A percentile compares a stretch with the other conserved stretches of the same genome.
Evolutionary conservation across 1,140 invertebrate genomes (phyloP).

Genomic region (Epicauta chinensis): DNA sequence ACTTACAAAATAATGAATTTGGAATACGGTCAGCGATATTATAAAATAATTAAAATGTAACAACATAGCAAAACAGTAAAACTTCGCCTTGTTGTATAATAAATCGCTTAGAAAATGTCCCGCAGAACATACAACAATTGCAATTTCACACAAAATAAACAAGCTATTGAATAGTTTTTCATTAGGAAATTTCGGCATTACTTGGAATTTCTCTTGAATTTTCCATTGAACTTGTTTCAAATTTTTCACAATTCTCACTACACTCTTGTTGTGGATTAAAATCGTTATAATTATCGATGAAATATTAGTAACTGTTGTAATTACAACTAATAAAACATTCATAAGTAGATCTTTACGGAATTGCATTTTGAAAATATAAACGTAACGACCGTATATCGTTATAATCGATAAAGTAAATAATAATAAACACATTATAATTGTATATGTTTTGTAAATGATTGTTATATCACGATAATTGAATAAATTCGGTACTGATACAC

Average conservation of each 20-base stretch:
- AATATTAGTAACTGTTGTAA: background rate
- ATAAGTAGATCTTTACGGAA: background rate
- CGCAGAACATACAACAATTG: no score
- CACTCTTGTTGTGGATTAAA: background rate
- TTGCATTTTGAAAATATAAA: constrained; percentile 1
- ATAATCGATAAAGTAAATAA: background rate
- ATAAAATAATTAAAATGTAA: no score
- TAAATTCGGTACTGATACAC: constrained; percentile 5
- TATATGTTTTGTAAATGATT: constrained; percentile 1
- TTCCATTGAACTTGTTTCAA: constrained; percentile 1
- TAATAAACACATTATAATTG: background rate
- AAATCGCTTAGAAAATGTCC: no score
- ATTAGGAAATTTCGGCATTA: no score
- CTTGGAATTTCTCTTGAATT: no score
- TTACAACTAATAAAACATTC: background rate
- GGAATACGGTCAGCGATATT: background rate
- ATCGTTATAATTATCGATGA: background rate
- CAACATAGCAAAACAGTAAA: no score
- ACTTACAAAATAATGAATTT: background rate
- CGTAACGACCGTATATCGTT: background rate
- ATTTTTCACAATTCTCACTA: constrained; percentile 1
- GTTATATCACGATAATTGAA: constrained; percentile 1
- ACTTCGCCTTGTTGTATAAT: no score
- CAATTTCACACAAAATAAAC: background rate
- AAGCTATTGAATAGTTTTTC: no score